Base-by-base conservation (phyloP, 2,888 invertebrate genomes). In the Watsonalla binaria region DNA sequence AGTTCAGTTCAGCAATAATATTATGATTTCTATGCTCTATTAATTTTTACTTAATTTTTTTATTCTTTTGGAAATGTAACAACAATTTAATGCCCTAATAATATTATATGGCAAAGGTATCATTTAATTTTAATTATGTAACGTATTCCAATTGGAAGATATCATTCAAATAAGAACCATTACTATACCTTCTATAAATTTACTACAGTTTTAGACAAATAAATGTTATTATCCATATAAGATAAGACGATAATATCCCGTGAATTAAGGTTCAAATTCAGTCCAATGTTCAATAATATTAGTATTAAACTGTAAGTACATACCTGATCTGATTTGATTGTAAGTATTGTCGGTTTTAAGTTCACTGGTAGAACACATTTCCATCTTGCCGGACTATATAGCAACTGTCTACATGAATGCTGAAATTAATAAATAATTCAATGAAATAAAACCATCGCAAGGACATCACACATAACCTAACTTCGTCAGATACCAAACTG, bases 401-500 rank as follows among this genome's bases (percentile, higher is more conserved):
- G 56, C 66, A 90, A 76, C 66, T 89, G 89, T 74, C 90, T 84
- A 80, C 84, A 90, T 61, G 88, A 74, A 73, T 90, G 90, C 90
- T 90, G 82, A 65, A 86, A 86, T 59, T 53, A 34, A 60, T 49
- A 63, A 64, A 60, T 57, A 63, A 55, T 54, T 54, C 61, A 57
- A 62, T 59, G 52, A 48, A 57, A 59, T 58, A 56, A 54, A 52
- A 58, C 54, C 53, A 60, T 65, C 73, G 14, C 49, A 77, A 76
- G 74, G 78, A 70, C 79, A 74, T 58, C 57, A 63, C 60, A 76
- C 74, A 76, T 84, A 84, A 85, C 82, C 81, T 87, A 74, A 78
- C 66, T 65, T 72, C 58, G 62, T 66, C 15, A 13, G 24, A 39
- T 37, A 6, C 7, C 65, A 46, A 37, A 34, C 35, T 54, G 57